phyloP scores from a whole-genome alignment of 2,888 invertebrate genomes.

The Leptopterna dolabrata region DNA sequence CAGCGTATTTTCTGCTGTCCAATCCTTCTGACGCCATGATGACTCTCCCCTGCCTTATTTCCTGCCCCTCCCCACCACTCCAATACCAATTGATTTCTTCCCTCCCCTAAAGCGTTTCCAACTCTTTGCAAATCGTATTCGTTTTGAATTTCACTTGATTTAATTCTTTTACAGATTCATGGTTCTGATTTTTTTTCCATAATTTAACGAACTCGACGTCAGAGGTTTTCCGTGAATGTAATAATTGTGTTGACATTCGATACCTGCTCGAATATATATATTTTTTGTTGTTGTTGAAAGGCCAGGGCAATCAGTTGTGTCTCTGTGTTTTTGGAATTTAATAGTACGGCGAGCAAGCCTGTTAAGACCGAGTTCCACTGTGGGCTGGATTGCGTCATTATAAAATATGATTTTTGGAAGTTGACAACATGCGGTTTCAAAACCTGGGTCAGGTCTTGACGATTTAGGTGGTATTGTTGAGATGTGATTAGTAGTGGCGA shows the following conservation, averaged over 20 bases:
- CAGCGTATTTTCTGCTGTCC: slow-evolving; percentile 5
- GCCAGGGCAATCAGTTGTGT: no score
- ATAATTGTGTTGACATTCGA: background rate
- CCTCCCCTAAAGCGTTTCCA: background rate
- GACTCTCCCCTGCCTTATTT: slow-evolving; percentile 14
- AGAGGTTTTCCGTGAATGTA: no score
- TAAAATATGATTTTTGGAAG: no score
- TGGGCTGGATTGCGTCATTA: no score
- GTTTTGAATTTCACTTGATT: background rate
- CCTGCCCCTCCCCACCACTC: background rate
- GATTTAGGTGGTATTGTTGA: no score
- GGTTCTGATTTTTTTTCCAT: background rate
- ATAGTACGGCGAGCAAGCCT: no score
- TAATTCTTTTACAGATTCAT: background rate
- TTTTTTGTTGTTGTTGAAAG: no score
- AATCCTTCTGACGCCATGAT: background rate
- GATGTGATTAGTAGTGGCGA: no score
- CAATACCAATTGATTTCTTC: background rate
- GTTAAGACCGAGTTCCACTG: no score
- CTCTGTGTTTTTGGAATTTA: no score
- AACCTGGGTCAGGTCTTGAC: no score
- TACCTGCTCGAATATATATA: background rate
- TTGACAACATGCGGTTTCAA: no score
- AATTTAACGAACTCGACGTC: background rate
- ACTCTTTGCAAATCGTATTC: background rate